These are phyloP conservation scores for Eulithis prunata DNA, from an alignment of 2,888 invertebrate genomes.

Conservation along the genomic window DNA sequence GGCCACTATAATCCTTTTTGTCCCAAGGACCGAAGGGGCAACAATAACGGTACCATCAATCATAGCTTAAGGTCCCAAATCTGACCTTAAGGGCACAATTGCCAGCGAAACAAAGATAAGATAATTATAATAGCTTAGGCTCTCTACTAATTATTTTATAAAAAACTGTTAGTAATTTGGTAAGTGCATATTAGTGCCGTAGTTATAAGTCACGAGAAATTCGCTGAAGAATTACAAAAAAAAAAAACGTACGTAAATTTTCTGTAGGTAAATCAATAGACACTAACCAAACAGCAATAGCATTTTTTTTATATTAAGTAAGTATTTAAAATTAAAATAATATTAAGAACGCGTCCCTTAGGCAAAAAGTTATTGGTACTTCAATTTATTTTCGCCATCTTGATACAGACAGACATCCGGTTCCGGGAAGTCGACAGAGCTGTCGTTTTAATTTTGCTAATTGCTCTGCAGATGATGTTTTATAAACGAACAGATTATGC, in stretches of 20 bases:
- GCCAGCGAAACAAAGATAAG: conserved; percentile 19
- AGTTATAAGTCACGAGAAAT: too few relatives aligned
- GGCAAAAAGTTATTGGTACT: conserved; percentile 9
- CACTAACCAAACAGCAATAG: too few relatives aligned
- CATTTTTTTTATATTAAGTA: too few relatives aligned
- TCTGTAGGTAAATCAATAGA: too few relatives aligned
- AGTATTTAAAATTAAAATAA: background rate
- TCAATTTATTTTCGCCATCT: conserved; percentile 22
- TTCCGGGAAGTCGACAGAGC: conserved; percentile 24
- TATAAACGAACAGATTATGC: conserved; percentile 5
- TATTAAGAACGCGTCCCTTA: background rate
- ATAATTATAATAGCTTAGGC: conserved; percentile 16
- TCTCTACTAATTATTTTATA: background rate
- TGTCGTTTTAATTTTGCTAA: conserved; percentile 37
- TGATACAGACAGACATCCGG: conserved; percentile 18
- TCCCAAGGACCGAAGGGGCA: conserved; percentile 28
- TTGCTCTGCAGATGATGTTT: conserved; percentile 23
- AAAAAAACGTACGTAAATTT: too few relatives aligned
- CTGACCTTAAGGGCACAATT: conserved; percentile 27
- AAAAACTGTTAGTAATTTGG: too few relatives aligned
- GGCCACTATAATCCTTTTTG: conserved; percentile 34
- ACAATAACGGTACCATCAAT: conserved; percentile 39
- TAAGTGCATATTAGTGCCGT: too few relatives aligned
- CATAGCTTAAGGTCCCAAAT: conserved; percentile 28
- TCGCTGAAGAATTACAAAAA: too few relatives aligned